Conservation (phyloP, 2,888 invertebrate species). For the Pogonocherus hispidulus region DNA sequence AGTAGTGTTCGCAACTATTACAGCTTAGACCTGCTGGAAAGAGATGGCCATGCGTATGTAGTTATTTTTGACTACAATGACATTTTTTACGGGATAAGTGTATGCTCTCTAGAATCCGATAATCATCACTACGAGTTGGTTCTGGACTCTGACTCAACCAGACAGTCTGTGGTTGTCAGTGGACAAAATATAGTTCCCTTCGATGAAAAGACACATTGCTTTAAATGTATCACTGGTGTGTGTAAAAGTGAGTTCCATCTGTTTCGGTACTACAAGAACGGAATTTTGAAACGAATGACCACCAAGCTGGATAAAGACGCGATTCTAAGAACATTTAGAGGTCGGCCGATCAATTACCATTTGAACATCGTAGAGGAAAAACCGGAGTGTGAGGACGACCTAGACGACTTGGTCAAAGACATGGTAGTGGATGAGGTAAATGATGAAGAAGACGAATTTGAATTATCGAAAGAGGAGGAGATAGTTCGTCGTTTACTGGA, state of each 20-base stretch:
- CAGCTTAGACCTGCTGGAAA: conserved; percentile 38
- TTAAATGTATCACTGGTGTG: conserved; percentile 41
- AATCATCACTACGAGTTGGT: conserved; percentile 40
- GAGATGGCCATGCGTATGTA: conserved; percentile 32
- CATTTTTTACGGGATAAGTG: conserved; percentile 31
- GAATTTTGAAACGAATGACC: conserved; percentile 36
- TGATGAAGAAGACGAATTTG: conserved; percentile 36
- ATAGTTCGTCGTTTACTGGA: conserved; percentile 25
- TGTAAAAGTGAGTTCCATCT: conserved; percentile 38
- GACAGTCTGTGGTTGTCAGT: conserved; percentile 30
- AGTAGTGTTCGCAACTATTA: conserved; percentile 34
- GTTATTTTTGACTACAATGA: conserved; percentile 39
- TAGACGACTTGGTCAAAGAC: conserved; percentile 37
- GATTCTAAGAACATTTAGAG: conserved; percentile 35
- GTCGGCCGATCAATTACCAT: conserved; percentile 15
- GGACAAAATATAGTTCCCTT: conserved; percentile 35
- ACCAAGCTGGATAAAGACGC: conserved; percentile 37
- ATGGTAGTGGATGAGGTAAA: conserved; percentile 44
- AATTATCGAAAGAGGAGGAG: conserved; percentile 30
- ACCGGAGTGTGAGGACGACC: conserved; percentile 30
- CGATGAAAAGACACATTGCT: conserved; percentile 39
- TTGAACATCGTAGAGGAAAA: conserved; percentile 38
- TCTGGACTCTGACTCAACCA: conserved; percentile 30
- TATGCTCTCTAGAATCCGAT: conserved; percentile 25
- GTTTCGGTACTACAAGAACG: conserved; percentile 35